Base-by-base conservation (phyloP, 2,797 vertebrate genomes). In the Philypnodon macrostomus region DNA sequence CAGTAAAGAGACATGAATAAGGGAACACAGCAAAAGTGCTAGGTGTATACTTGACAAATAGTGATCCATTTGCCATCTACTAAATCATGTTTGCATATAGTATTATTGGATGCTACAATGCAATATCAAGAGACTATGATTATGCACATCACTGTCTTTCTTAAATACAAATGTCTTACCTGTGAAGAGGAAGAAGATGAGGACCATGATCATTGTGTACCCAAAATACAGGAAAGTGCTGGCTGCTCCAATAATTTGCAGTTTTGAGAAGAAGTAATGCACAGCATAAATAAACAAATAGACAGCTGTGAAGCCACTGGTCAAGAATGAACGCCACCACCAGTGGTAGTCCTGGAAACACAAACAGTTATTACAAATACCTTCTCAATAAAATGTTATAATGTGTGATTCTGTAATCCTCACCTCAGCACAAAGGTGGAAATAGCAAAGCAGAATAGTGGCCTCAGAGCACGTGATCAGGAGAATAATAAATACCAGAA, bases 141-240 rank as follows among this genome's bases (percentile, higher is more conserved):
- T n/a, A n/a, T n/a, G n/a, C n/a, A n/a, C n/a, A n/a, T 4, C 30
- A 23, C 6, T 23, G 21, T 23, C 21, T 23, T 3, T 23, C 21
- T 6, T 23, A 6, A 3, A 23, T 3, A 3, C 3, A 23, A 23
- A 3, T 18, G 3, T 33, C 86, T 85, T 59, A 92, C 94, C 94
- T 75, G 92, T 95, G 79, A 97, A 95, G 72, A 97, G 92, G 85
- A 98, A 95, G 83, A 95, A 98, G 83, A 95, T 95, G 66, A 96
- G 90, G 48, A 94, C 91, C 88, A 94, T 93, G 57, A 96, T 94
- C 89, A 91, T 79, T 0, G 89, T 95, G 83, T 97, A 97, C 59
- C 94, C 92, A 8, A 96, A 94, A 85, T 95, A 99, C 56, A 99
- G 92, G 79, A 95, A 91, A 48, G 91, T 93, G 74, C 92, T 97